Evolutionary conservation across 2,113 vertebrate genomes (phyloP), one percentile per base, ranked within the genome.

Genomic region (Proteles cristata): DNA sequence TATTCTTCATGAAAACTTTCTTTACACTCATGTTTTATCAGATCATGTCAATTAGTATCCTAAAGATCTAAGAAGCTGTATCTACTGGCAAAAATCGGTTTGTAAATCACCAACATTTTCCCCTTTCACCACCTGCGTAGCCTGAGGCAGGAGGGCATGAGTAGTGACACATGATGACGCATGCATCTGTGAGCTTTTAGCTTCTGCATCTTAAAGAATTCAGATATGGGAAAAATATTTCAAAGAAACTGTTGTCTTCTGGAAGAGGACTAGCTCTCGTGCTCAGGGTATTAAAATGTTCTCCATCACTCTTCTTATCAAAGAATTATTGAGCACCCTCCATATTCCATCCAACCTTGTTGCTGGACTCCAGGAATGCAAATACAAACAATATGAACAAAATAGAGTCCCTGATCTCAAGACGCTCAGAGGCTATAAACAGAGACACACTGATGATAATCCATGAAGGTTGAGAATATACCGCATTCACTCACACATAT

Each of bases 211-310:
- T 66, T 91, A 88, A 85, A 81, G 28, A 97, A 93, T 93, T 95
- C 31, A 94, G 88, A 83, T 55, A 79, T 43, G 17, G 16, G 73
- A 14, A 92, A 92, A 89, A 86, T 63, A 82, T 45, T 88, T 82
- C 83, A 96, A 93, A 91, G 53, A 61, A 90, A 35, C 77, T 63
- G 25, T 71, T 92, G 48, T 3, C 25, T 53, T 82, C 35, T 94
- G 86, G 71, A 88, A 74, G 25, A 28, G 43, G 2, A 26, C 63
- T 25, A 73, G 17, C n/a, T 73, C 66, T 68, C 77, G 63, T 92
- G 94, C 93, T 55, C 55, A 92, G 96, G 55, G 74, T 66, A 96
- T 17, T 80, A 48, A 93, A 77, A 88, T 85, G 58, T 85, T 96
- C 95, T 31, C 28, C 61, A 71, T 55, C 4, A 19, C 25, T 90